phyloP scores from a whole-genome alignment of 2,797 vertebrate genomes.

The Chaenodraco wilsoni region DNA sequence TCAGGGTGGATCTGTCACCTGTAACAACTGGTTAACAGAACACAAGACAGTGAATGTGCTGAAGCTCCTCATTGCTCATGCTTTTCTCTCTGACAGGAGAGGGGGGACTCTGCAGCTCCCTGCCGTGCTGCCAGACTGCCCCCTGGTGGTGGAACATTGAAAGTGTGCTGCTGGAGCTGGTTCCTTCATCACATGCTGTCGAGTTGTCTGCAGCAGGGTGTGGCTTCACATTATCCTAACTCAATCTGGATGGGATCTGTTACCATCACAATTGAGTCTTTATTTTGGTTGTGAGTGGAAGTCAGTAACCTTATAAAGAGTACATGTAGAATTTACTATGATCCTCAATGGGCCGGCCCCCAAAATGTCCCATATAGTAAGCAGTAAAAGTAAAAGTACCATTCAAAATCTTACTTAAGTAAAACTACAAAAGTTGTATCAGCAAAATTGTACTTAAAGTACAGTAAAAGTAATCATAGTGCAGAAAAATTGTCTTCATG shows the following conservation, averaged over 20 bases:
- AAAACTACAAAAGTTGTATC: no score
- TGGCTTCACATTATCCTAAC: not conserved
- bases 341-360: not conserved
- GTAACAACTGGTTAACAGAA: constrained; percentile 44
- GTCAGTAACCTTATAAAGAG: not conserved
- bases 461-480: no score
- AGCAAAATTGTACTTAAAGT: no score
- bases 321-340: not conserved
- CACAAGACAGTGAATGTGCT: constrained; percentile 34
- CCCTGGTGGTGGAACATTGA: constrained; percentile 35
- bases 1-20: constrained; percentile 46
- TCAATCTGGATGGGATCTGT: not conserved
- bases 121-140: constrained; percentile 48
- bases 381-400: no score
- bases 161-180: not conserved
- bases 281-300: not conserved
- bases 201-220: not conserved
- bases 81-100: not conserved
- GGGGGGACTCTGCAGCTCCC: not conserved
- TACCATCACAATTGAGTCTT: not conserved
- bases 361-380: not conserved
- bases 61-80: constrained; percentile 24
- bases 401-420: no score
- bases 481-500: no score
- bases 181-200: not conserved